Evolutionary conservation across 2,113 vertebrate genomes (phyloP).

Genomic region (Sciurus niger): DNA sequence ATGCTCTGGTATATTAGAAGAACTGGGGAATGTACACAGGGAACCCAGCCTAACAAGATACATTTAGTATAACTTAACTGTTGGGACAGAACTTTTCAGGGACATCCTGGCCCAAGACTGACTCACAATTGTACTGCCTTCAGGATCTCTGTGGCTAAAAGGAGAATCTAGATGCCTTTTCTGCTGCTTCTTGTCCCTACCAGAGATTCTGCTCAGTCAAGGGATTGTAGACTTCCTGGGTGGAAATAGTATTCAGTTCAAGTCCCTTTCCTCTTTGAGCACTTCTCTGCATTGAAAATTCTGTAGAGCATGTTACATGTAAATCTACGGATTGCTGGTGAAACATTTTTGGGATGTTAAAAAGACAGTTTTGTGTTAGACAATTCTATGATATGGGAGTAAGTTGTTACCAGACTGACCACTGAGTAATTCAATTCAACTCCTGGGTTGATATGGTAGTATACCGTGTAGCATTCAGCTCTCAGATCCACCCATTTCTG

Average conservation of each 20-base stretch:
- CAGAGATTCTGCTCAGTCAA: conserved; percentile 8
- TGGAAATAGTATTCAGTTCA: conserved; percentile 27
- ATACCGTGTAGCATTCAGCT: conserved; percentile 70
- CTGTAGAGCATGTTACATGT: background rate
- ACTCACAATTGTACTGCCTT: background rate
- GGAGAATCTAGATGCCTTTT: background rate
- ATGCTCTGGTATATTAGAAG: background rate
- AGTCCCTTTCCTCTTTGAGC: conserved; percentile 6
- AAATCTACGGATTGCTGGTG: conserved; percentile 42
- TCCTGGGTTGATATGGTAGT: conserved; percentile 69
- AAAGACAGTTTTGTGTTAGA: conserved; percentile 50
- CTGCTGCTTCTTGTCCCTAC: background rate
- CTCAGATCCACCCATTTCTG: conserved; percentile 85
- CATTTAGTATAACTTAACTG: background rate
- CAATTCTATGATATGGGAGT: conserved; percentile 33
- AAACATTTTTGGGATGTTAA: conserved; percentile 14
- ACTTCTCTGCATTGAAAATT: conserved; percentile 41
- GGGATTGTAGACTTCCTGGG: background rate
- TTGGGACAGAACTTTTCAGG: background rate
- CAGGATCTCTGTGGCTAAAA: background rate
- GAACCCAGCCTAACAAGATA: background rate
- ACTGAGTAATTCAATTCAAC: conserved; percentile 63
- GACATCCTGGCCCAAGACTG: background rate
- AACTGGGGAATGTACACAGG: background rate
- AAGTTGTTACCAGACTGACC: conserved; percentile 61